phyloP scores from a whole-genome alignment of 2,888 invertebrate species.

The Oligia strigilis region DNA sequence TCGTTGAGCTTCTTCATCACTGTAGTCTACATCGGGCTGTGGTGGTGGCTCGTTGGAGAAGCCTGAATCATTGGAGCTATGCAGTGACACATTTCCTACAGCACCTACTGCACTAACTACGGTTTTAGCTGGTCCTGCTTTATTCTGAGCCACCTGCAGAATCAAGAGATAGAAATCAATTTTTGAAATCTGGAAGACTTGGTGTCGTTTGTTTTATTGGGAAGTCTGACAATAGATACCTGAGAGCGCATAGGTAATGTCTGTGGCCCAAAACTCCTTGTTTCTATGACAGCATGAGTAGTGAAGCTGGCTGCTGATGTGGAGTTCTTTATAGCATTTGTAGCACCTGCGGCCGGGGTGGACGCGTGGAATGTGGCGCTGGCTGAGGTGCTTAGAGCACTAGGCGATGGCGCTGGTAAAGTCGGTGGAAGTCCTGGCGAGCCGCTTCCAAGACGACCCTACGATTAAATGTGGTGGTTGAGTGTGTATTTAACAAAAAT shows the following conservation, averaged over 20 bases:
- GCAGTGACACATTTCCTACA: constrained; percentile 94
- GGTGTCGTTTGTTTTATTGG: background rate
- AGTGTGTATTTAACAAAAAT: background rate
- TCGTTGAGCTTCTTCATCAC: constrained; percentile 95
- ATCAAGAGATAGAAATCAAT: constrained; percentile 9
- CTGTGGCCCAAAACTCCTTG: constrained; percentile 88
- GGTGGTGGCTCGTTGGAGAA: constrained; percentile 97
- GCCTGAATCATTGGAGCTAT: constrained; percentile 97
- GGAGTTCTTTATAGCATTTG: constrained; percentile 89
- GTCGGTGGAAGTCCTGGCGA: constrained; percentile 93
- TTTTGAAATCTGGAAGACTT: background rate
- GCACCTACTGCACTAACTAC: constrained; percentile 87
- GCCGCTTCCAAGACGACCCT: constrained; percentile 86
- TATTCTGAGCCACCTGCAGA: constrained; percentile 83
- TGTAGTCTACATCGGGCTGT: constrained; percentile 97
- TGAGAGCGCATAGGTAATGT: constrained; percentile 88
- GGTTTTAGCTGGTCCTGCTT: constrained; percentile 87
- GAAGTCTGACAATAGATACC: constrained; percentile 69
- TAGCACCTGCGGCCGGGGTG: constrained; percentile 77
- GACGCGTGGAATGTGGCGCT: constrained; percentile 91
- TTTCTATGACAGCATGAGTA: constrained; percentile 87
- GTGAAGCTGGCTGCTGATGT: constrained; percentile 91
- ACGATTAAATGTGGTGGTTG: background rate
- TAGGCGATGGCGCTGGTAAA: constrained; percentile 93
- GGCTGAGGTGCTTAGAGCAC: constrained; percentile 91